A percentile compares a stretch with the other conserved stretches of the same genome.
Conservation (phyloP, 1,140 invertebrate species). For the Theocolax elegans region DNA sequence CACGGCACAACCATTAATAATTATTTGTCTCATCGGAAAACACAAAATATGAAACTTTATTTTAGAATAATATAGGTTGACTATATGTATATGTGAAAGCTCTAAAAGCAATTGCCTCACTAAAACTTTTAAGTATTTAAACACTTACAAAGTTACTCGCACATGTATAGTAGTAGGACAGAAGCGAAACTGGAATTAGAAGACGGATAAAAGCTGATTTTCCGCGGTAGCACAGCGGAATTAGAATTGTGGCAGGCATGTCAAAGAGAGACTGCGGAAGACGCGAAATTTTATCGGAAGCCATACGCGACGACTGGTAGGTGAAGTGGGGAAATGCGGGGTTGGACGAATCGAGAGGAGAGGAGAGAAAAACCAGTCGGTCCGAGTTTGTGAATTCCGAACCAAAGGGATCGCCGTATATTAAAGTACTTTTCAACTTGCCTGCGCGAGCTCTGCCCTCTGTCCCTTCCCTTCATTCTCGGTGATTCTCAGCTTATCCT, state of each 20-base stretch:
- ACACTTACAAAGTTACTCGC: not conserved
- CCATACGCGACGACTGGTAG: constrained; percentile 44
- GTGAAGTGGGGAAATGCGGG: constrained; percentile 41
- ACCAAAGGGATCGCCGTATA: constrained; percentile 61
- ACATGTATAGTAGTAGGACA: not conserved
- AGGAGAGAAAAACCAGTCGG: constrained; percentile 46
- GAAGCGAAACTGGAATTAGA: constrained; percentile 22
- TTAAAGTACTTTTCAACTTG: constrained; percentile 60
- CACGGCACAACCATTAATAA: too few species aligned
- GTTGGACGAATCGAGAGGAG: constrained; percentile 42
- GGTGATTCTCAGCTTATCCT: constrained; percentile 29
- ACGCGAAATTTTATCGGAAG: constrained; percentile 62
- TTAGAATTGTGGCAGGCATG: constrained; percentile 50
- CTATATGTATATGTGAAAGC: too few species aligned
- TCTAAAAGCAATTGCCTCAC: too few species aligned
- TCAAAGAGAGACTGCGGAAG: constrained; percentile 57
- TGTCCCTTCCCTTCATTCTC: constrained; percentile 33
- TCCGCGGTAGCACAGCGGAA: constrained; percentile 42
- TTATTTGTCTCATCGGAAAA: too few species aligned
- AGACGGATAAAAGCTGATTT: constrained; percentile 40
- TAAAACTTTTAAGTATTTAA: not conserved
- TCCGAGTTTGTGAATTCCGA: constrained; percentile 59
- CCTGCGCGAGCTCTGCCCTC: constrained; percentile 5
- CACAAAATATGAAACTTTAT: too few species aligned
- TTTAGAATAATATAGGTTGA: too few species aligned